A percentile compares a stretch with the other conserved stretches of the same genome.
Evolutionary conservation across 2,113 vertebrate genomes (phyloP).

Genomic region (Gymnorhina tibicen): DNA sequence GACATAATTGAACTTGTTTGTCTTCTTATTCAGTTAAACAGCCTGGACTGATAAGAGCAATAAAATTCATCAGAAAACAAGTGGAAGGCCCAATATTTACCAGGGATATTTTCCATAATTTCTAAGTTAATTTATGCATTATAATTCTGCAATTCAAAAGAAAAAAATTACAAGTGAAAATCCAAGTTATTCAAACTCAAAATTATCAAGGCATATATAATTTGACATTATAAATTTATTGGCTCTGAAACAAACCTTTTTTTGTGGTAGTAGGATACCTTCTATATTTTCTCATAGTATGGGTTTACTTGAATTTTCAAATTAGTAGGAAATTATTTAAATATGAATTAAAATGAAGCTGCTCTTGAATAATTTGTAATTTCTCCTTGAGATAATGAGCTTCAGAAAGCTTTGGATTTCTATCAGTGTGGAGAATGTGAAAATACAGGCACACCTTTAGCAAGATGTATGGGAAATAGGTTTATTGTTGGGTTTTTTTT

Average conservation of each 20-base stretch:
- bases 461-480: neutral
- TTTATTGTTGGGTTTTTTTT: neutral
- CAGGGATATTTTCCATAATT: neutral
- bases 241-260: neutral
- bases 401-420: neutral
- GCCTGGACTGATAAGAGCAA: neutral
- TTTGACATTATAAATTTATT: neutral
- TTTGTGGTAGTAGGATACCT: neutral
- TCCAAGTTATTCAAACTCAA: neutral
- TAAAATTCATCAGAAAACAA: neutral
- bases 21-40: neutral
- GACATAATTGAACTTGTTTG: neutral
- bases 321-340: neutral
- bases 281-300: neutral
- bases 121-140: neutral
- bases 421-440: neutral
- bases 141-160: neutral
- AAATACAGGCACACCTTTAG: neutral
- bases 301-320: neutral
- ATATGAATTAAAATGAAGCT: neutral
- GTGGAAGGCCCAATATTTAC: neutral
- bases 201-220: neutral
- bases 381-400: neutral
- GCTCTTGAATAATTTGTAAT: neutral
- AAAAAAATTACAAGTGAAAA: slow-evolving; percentile 12